Evolutionary conservation across 1,140 invertebrate species (phyloP).

Genomic region (Scaptomyza graminum): DNA sequence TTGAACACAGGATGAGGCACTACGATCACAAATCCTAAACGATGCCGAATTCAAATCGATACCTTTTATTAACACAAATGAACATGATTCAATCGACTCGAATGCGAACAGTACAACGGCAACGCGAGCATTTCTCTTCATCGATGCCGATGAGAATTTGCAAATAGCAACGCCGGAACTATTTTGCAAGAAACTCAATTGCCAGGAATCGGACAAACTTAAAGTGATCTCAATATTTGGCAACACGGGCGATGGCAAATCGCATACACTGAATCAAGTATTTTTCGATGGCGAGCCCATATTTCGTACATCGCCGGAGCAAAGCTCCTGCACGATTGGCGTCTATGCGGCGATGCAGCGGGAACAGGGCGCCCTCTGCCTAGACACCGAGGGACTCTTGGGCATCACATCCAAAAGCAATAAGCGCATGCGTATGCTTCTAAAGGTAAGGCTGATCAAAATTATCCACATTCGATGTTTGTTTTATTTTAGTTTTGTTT

Average conservation of each 20-base stretch:
- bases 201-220: conserved; percentile 85
- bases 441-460: conserved; percentile 87
- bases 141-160: conserved; percentile 86
- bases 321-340: conserved; percentile 91
- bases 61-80: conserved; percentile 52
- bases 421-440: conserved; percentile 89
- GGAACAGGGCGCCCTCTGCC: conserved; percentile 87
- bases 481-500: conserved; percentile 36
- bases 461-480: conserved; percentile 69
- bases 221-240: conserved; percentile 95
- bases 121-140: conserved; percentile 84
- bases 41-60: conserved; percentile 66
- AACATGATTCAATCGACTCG: conserved; percentile 31
- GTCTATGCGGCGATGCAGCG: conserved; percentile 92
- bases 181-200: conserved; percentile 85
- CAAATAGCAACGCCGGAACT: conserved; percentile 85
- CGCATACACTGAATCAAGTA: conserved; percentile 91
- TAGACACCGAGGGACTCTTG: conserved; percentile 91
- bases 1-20: conserved; percentile 58
- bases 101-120: conserved; percentile 33
- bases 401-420: conserved; percentile 88
- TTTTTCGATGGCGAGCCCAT: conserved; percentile 91
- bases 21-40: conserved; percentile 50
- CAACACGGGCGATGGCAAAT: conserved; percentile 94
- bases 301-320: conserved; percentile 89